phyloP scores from a whole-genome alignment of 1,140 invertebrate species.

The Saccostrea glomerata region DNA sequence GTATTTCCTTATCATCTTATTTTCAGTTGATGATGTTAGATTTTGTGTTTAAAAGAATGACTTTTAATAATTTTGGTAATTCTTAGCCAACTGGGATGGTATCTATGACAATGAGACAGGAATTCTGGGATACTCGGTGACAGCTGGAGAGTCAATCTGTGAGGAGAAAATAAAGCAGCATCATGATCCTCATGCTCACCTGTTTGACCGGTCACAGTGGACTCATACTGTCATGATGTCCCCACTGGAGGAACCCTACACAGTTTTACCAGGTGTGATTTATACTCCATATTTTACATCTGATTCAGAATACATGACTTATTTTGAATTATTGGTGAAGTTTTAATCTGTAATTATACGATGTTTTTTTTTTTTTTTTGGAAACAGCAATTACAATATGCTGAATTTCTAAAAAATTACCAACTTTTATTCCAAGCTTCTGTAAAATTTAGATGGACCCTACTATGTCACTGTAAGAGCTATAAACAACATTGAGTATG shows the following conservation, averaged over 20 bases:
- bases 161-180: slow-evolving; percentile 64
- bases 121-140: slow-evolving; percentile 64
- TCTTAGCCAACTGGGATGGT: slow-evolving; percentile 68
- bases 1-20: too few relatives aligned
- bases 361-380: too few relatives aligned
- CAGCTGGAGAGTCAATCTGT: slow-evolving; percentile 59
- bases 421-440: too few relatives aligned
- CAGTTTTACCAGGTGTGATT: slow-evolving; percentile 9
- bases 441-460: too few relatives aligned
- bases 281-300: too few relatives aligned
- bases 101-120: slow-evolving; percentile 67
- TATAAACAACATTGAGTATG: slow-evolving; percentile 66
- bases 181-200: slow-evolving; percentile 67
- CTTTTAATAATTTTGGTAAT: too few relatives aligned
- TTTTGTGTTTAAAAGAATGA: background rate
- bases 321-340: too few relatives aligned
- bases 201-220: slow-evolving; percentile 67
- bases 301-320: too few relatives aligned
- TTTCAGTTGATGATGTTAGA: too few relatives aligned
- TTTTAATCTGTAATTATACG: too few relatives aligned
- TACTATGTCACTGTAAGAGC: slow-evolving; percentile 67
- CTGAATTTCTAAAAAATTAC: too few relatives aligned
- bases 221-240: slow-evolving; percentile 59
- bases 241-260: background rate
- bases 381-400: too few relatives aligned